A percentile compares a stretch with the other conserved stretches of the same genome.
Evolutionary conservation across 2,797 vertebrate genomes (phyloP).

Genomic region (Crenichthys baileyi): DNA sequence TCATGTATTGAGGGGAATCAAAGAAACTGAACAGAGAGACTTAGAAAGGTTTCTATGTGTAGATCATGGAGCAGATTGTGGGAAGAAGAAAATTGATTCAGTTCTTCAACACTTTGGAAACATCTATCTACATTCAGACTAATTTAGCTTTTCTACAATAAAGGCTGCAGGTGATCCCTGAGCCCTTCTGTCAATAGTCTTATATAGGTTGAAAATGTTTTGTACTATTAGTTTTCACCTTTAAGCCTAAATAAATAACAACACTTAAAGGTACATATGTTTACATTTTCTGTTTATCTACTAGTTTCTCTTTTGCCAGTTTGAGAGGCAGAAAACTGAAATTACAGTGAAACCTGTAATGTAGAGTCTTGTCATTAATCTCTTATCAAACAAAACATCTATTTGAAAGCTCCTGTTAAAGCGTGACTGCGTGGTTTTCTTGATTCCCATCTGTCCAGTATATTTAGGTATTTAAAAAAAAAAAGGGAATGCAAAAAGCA

Average conservation of each 20-base stretch:
- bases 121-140: neutral
- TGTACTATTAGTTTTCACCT: neutral
- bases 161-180: neutral
- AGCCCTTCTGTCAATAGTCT: neutral
- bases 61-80: neutral
- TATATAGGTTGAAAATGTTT: neutral
- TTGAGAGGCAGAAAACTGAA: neutral
- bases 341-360: neutral
- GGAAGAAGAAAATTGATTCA: neutral
- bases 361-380: neutral
- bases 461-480: neutral
- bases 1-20: neutral
- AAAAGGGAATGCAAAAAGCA: neutral
- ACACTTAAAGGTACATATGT: neutral
- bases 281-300: neutral
- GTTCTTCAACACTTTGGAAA: neutral
- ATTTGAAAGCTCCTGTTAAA: slow-evolving; percentile 1
- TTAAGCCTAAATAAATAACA: neutral
- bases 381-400: slow-evolving; percentile 1
- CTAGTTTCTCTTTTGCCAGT: neutral
- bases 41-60: neutral
- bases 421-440: neutral
- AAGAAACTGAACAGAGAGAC: neutral
- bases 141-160: neutral
- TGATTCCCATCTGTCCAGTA: neutral